Evolutionary conservation across 2,888 invertebrate species (phyloP).

Genomic region (Apodemia duryi): DNA sequence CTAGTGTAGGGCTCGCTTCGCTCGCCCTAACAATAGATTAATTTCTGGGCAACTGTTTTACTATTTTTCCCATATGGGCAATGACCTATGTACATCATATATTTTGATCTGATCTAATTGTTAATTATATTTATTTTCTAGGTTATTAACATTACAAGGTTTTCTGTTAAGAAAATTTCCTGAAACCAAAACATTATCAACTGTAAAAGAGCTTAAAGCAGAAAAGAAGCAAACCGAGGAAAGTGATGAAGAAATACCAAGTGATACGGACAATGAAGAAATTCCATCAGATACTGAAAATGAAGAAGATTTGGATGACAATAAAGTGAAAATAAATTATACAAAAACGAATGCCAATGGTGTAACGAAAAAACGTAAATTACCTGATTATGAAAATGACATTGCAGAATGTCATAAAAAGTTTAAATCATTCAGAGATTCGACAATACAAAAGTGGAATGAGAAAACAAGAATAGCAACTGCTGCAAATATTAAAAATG

Average conservation of each 20-base stretch:
- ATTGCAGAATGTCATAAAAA: slow-evolving; percentile 78
- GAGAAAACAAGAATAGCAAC: slow-evolving; percentile 90
- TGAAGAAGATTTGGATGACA: slow-evolving; percentile 50
- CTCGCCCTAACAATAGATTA: too few relatives aligned
- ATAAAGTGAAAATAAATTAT: slow-evolving; percentile 32
- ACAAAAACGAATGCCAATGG: slow-evolving; percentile 19
- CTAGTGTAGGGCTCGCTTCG: too few relatives aligned
- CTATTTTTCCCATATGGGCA: too few relatives aligned
- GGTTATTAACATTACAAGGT: slow-evolving; percentile 59
- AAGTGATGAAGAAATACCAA: slow-evolving; percentile 64
- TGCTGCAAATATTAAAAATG: slow-evolving; percentile 81
- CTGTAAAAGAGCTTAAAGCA: slow-evolving; percentile 37
- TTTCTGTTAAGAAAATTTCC: slow-evolving; percentile 81
- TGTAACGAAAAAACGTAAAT: slow-evolving; percentile 68
- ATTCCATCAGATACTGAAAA: slow-evolving; percentile 81
- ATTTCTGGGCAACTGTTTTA: too few relatives aligned
- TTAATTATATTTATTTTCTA: slow-evolving; percentile 47
- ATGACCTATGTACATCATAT: too few relatives aligned
- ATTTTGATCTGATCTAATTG: too few relatives aligned
- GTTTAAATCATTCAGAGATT: slow-evolving; percentile 85
- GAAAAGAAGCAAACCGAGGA: slow-evolving; percentile 41
- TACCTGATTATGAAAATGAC: slow-evolving; percentile 79
- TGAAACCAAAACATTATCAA: slow-evolving; percentile 81
- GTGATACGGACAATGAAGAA: slow-evolving; percentile 82
- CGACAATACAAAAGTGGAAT: slow-evolving; percentile 95